These are phyloP conservation scores for Nephrotoma guestfalica DNA, from an alignment of 2,888 invertebrate species.

Conservation along the genomic window DNA sequence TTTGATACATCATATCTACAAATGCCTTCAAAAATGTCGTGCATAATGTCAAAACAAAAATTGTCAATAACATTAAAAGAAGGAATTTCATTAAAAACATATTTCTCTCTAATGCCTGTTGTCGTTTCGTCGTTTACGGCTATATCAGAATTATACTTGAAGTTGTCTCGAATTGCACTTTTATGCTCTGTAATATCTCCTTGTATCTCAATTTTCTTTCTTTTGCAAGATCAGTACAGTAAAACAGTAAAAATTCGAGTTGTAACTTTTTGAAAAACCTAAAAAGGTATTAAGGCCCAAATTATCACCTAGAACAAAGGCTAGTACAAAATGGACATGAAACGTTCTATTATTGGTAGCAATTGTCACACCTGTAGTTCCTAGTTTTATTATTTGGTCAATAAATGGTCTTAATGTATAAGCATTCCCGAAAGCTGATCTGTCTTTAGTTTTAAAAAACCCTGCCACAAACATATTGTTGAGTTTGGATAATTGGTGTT, in stretches of 20 bases:
- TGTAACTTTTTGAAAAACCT: background rate
- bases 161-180: background rate
- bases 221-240: background rate
- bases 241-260: background rate
- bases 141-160: conserved; percentile 6
- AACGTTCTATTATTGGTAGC: too few species aligned
- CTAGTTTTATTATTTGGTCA: background rate
- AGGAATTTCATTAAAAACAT: background rate
- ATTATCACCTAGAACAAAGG: conserved; percentile 9
- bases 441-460: too few species aligned
- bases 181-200: background rate
- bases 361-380: background rate
- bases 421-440: too few species aligned
- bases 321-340: background rate
- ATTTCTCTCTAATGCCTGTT: background rate
- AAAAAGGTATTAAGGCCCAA: conserved; percentile 2
- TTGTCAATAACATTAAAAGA: background rate
- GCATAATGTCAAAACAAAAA: background rate
- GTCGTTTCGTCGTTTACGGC: background rate
- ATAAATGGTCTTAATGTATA: background rate
- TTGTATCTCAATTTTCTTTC: background rate
- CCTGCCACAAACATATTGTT: too few species aligned
- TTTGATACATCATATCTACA: too few species aligned
- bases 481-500: too few species aligned
- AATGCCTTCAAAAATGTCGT: too few species aligned